Evolutionary conservation across 2,888 invertebrate genomes (phyloP).

Genomic region (Pantelozetes paolii): DNA sequence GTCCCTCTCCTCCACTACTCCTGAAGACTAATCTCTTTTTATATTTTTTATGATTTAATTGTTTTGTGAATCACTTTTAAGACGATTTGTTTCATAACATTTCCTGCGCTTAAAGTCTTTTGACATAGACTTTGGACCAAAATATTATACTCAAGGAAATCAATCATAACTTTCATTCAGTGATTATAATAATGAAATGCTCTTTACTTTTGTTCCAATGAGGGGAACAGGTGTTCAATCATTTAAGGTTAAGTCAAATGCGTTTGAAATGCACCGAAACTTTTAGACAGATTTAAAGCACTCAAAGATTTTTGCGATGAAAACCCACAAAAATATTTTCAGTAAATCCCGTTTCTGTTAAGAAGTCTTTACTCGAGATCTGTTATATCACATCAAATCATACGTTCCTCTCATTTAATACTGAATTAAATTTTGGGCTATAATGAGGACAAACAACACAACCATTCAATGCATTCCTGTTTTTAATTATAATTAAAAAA

Average conservation of each 20-base stretch:
- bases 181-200: conserved; percentile 8
- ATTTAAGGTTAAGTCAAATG: background rate
- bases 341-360: background rate
- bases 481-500: too few species aligned
- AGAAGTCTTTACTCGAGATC: too few species aligned
- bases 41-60: background rate
- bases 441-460: conserved; percentile 9
- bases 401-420: conserved; percentile 1
- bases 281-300: background rate
- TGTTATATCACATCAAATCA: background rate
- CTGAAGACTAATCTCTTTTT: background rate
- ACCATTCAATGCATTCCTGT: too few species aligned
- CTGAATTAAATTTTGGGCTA: background rate
- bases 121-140: too few species aligned
- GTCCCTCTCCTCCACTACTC: background rate
- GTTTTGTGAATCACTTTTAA: background rate
- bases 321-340: background rate
- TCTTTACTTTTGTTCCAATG: background rate
- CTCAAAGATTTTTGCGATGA: background rate
- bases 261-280: background rate
- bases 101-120: too few species aligned
- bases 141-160: too few species aligned
- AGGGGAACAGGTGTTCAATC: conserved; percentile 21
- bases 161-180: background rate
- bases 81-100: too few species aligned